Evolutionary conservation across 2,113 vertebrate genomes (phyloP).

Genomic region (Sterrhoptilus dennistouni): DNA sequence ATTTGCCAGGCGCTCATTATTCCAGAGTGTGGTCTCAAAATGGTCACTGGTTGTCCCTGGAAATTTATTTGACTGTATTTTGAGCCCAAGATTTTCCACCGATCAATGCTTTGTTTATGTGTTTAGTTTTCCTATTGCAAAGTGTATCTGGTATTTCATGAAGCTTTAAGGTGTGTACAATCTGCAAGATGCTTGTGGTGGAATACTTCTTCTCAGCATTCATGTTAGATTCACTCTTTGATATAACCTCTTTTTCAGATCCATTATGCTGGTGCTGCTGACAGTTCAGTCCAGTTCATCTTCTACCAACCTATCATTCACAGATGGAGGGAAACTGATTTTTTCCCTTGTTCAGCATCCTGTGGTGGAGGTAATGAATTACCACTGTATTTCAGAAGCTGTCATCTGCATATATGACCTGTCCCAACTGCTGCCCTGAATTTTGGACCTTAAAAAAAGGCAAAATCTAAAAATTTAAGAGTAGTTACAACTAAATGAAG

Average conservation of each 20-base stretch:
- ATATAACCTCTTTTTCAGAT: constrained; percentile 76
- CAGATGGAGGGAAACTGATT: constrained; percentile 95
- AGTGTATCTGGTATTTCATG: background rate
- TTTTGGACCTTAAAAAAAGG: background rate
- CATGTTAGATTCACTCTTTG: background rate
- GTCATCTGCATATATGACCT: background rate
- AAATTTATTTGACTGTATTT: background rate
- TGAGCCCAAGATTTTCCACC: background rate
- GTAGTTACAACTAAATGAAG: background rate
- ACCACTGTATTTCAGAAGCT: background rate
- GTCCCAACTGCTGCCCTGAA: background rate
- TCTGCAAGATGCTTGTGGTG: background rate
- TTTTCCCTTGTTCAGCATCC: constrained; percentile 94
- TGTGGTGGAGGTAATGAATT: constrained; percentile 90
- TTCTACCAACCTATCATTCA: constrained; percentile 96
- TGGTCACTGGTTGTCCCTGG: background rate
- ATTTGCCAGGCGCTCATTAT: background rate
- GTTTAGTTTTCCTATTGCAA: background rate
- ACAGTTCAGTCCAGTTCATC: constrained; percentile 92
- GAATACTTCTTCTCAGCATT: background rate
- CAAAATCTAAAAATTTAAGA: background rate
- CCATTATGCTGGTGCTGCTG: constrained; percentile 72
- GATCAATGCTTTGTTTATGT: background rate
- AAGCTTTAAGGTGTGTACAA: background rate
- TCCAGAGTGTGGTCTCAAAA: background rate